Evolutionary conservation across 2,113 vertebrate genomes (phyloP), one percentile per base, ranked within the genome.

Genomic region (Dissostichus mawsoni): DNA sequence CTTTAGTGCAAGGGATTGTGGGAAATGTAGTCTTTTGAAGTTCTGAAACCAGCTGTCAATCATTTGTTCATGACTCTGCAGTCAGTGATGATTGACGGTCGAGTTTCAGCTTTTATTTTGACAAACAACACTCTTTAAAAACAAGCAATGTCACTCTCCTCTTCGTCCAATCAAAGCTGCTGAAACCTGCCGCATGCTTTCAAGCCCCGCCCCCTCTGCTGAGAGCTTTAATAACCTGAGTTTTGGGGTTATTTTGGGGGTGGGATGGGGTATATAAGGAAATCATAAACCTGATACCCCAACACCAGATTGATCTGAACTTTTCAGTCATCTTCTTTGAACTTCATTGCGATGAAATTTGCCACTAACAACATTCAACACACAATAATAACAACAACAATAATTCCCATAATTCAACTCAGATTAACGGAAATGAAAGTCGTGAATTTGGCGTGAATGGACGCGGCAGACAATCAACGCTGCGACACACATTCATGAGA

Each of bases 111-210:
- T 68, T 14, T 52, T 41, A 3, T 4, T 8, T 36, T 13, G 29
- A 29, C 3, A 29, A 29, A 29, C 20, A 8, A 5, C 29, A 6
- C 33, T 51, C 48, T 18, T 10, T 2, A 4, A 14, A 62, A 17
- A 57, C 51, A 29, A 5, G 65, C 17, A 11, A n/a, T 25, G 52
- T 12, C 56, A 1, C 51, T 29, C 69, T 80, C 69, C 51, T 69
- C 66, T 74, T 85, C 76, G 67, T 89, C 85, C 84, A 87, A 63
- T 89, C 84, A 85, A 86, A 91, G 89, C 92, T 93, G 91, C 94
- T 91, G 76, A 90, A 90, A 68, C 83, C 80, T 94, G 87, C 44
- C 73, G 90, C 93, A 94, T 93, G 88, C 90, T 80, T 90, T 66
- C 76, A 82, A 76, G 77, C 61, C 75, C 56, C 76, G 81, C 88